Conservation (phyloP, 2,113 vertebrate genomes). For the Anolis carolinensis region DNA sequence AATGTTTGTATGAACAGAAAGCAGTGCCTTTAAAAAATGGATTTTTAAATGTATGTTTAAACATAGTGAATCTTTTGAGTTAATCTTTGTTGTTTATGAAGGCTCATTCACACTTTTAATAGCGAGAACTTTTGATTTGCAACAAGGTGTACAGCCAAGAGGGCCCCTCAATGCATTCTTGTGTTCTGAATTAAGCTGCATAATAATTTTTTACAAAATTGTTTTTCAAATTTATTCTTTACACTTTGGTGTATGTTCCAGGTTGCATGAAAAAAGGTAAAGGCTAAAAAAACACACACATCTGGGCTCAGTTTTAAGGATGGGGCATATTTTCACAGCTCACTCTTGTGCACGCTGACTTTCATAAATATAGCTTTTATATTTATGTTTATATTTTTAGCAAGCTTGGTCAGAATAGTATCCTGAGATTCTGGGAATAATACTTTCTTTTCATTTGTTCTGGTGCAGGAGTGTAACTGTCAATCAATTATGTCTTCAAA, state of each 20-base stretch:
- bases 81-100: background rate
- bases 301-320: background rate
- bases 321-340: background rate
- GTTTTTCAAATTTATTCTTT: background rate
- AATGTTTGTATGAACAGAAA: background rate
- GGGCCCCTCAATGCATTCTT: background rate
- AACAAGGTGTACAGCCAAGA: background rate
- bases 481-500: too few relatives aligned
- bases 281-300: background rate
- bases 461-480: background rate
- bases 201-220: background rate
- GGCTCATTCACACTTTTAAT: background rate
- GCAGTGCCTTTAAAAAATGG: constrained; percentile 45
- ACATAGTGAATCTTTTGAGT: background rate
- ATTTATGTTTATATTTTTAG: background rate
- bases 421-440: background rate
- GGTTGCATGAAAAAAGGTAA: background rate
- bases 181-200: background rate
- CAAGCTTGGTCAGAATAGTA: background rate
- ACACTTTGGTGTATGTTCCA: background rate
- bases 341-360: background rate
- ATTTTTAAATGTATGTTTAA: constrained; percentile 37
- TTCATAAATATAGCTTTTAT: background rate
- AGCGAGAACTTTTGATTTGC: background rate
- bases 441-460: background rate